Evolutionary conservation across 2,797 vertebrate genomes (phyloP), one percentile per base, ranked within the genome.

Genomic region (Epinephelus coioides): DNA sequence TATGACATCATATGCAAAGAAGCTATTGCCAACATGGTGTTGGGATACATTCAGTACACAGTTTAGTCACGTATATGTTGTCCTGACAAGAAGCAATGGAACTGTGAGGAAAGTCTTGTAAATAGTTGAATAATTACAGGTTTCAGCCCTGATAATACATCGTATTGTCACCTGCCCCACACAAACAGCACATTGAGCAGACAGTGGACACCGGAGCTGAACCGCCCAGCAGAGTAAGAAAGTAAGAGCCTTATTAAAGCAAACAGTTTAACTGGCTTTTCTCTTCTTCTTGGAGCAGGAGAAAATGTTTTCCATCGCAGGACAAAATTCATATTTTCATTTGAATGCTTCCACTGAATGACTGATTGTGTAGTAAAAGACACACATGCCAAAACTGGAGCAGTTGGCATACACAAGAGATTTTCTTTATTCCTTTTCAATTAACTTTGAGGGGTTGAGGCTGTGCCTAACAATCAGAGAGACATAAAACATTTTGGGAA

Each of bases 391-490:
- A 86, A 87, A 77, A 79, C 68, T 38, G 15, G 76, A 86, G 74
- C 76, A 78, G 83, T 94, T 92, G 59, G 30, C 57, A 83, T 81
- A 83, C 63, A 57, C 23, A 87, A 74, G 78, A 84, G 75, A 68
- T 65, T 89, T 85, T 83, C 65, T 92, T 79, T 83, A 89, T 89
- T 89, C 66, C 40, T 81, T 81, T 90, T 86, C 73, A 88, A 87
- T 91, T 81, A 88, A 82, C 73, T 79, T 59, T 71, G 77, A 88
- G 30, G 10, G 17, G 34, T 84, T 51, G 59, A 81, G 27, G 73
- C 47, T 60, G 23, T 54, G 38, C n/a, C 61, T 71, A 53, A 57
- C 74, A 85, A 82, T 79, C 64, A 72, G 54, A 62, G 55, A 80
- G 30, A 61, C 40, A 73, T 81, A 70, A 73, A 81, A 77, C 53